Evolutionary conservation across 2,113 vertebrate species (phyloP).

Genomic region (Sinocyclocheilus anophthalmus): DNA sequence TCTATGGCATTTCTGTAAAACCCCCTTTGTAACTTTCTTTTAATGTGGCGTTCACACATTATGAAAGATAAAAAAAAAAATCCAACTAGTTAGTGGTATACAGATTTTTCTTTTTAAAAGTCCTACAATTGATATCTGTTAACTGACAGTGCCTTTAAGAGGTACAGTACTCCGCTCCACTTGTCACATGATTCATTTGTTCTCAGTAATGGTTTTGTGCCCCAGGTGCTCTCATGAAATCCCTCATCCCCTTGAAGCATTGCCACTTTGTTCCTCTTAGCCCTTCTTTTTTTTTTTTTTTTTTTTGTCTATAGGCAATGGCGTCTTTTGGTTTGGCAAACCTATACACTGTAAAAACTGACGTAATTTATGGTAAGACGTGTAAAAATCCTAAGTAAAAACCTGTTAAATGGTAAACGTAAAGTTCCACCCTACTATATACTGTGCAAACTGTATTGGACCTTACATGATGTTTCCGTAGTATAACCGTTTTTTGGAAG

Average conservation of each 20-base stretch:
- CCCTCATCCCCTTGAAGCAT: constrained; percentile 61
- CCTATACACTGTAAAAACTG: neutral
- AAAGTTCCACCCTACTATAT: no score
- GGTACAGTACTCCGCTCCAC: constrained; percentile 8
- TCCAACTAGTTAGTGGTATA: neutral
- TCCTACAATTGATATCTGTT: neutral
- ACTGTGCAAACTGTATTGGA: no score
- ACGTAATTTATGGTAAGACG: no score
- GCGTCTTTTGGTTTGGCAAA: constrained; percentile 46
- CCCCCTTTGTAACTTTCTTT: no score
- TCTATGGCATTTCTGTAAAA: no score
- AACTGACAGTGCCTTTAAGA: neutral
- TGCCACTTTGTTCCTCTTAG: constrained; percentile 54
- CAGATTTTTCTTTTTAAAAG: no score
- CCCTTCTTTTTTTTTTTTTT: constrained; percentile 51
- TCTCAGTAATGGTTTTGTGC: constrained; percentile 54
- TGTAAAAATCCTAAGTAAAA: no score
- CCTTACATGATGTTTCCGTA: no score
- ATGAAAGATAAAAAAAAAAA: no score
- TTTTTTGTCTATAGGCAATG: constrained; percentile 50
- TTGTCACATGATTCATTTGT: constrained; percentile 50
- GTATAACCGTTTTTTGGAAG: no score
- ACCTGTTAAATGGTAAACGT: no score
- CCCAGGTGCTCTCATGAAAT: constrained; percentile 45
- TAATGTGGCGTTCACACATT: no score